Evolutionary conservation across 2,797 vertebrate genomes (phyloP).

Genomic region (Falco columbarius): DNA sequence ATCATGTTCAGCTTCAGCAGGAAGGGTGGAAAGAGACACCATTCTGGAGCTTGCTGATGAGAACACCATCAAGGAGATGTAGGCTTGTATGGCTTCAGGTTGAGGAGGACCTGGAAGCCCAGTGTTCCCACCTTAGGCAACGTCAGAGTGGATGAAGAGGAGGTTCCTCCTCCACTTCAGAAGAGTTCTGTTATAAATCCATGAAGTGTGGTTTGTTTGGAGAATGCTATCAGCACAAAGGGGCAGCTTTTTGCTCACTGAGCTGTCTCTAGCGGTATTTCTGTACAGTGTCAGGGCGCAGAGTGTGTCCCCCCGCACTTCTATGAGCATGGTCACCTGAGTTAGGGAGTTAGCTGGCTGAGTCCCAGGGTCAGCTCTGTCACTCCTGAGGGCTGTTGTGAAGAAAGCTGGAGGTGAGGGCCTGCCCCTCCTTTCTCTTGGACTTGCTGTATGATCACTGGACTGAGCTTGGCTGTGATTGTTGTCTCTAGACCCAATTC

Average conservation of each 20-base stretch:
- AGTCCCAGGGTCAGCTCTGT: background rate
- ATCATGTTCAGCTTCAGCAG: background rate
- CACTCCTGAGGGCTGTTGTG: background rate
- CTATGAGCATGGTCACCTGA: background rate
- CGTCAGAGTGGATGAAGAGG: background rate
- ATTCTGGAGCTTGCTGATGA: background rate
- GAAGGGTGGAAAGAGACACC: background rate
- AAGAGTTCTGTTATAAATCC: background rate
- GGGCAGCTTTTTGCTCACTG: background rate
- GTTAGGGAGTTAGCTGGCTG: background rate
- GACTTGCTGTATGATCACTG: background rate
- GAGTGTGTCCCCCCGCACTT: rapidly evolving
- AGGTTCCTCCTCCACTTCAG: background rate
- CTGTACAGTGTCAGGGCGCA: background rate
- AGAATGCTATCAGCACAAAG: background rate
- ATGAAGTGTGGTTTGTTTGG: background rate
- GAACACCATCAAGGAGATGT: background rate
- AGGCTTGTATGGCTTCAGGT: background rate
- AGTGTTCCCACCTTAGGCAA: background rate
- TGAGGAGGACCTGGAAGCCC: background rate
- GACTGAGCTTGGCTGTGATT: background rate
- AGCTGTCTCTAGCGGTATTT: background rate
- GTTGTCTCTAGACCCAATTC: background rate
- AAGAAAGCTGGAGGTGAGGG: background rate
- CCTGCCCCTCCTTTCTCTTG: background rate